phyloP scores from a whole-genome alignment of 2,113 vertebrate genomes.

The Arvicanthis niloticus region DNA sequence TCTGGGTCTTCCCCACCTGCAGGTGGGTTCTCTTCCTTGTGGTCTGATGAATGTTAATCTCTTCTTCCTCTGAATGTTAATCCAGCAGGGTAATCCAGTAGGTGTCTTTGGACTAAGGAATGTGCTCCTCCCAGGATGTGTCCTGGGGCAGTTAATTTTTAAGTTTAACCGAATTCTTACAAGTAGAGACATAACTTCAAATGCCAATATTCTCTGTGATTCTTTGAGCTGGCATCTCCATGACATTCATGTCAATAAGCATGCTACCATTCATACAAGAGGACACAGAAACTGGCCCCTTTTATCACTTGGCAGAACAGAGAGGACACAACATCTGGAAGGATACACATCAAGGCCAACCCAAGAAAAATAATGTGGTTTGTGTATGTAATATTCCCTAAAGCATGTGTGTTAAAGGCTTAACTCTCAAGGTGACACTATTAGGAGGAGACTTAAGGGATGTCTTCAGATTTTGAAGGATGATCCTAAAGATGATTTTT shows the following conservation, averaged over 20 bases:
- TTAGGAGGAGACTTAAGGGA: background rate
- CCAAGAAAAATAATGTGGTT: conserved; percentile 80
- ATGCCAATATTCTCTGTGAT: conserved; percentile 91
- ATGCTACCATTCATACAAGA: conserved; percentile 92
- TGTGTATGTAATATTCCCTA: background rate
- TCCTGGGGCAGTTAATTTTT: too few relatives aligned
- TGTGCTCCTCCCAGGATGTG: too few relatives aligned
- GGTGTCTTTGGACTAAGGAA: too few relatives aligned
- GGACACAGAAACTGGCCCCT: conserved; percentile 90
- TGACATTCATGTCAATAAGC: conserved; percentile 91
- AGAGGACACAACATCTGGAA: conserved; percentile 89
- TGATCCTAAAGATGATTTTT: background rate
- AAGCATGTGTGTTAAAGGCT: background rate
- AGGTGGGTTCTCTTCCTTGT: too few relatives aligned
- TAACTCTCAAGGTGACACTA: background rate
- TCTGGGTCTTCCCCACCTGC: too few relatives aligned
- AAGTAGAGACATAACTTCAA: conserved; percentile 90
- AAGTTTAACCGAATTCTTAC: too few relatives aligned
- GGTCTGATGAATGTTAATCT: too few relatives aligned
- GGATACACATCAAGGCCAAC: conserved; percentile 92
- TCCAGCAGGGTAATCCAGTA: too few relatives aligned
- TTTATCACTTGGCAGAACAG: conserved; percentile 94
- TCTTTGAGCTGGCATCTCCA: conserved; percentile 91
- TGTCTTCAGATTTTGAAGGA: background rate
- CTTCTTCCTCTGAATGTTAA: too few relatives aligned